Evolutionary conservation across 2,113 vertebrate species (phyloP).

Genomic region (Pycnonotus jocosus): DNA sequence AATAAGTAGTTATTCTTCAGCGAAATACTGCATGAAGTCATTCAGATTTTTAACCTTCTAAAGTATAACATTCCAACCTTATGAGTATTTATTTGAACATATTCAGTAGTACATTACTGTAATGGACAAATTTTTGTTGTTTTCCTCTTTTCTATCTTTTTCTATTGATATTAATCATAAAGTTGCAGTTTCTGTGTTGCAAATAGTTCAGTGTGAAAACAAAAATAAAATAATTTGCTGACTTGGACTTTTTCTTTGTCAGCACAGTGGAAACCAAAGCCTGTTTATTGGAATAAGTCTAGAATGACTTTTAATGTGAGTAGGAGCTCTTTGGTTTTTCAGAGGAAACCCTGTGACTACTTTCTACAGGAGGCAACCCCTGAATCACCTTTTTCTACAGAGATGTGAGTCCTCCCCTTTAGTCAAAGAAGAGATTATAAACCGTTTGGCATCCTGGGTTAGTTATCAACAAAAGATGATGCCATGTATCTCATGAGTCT

Average conservation of each 20-base stretch:
- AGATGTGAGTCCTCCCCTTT: background rate
- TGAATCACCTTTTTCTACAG: background rate
- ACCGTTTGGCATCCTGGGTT: background rate
- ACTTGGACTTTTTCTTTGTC: background rate
- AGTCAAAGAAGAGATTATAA: background rate
- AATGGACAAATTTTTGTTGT: background rate
- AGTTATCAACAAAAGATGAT: background rate
- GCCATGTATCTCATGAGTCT: background rate
- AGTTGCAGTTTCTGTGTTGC: background rate
- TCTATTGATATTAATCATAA: background rate
- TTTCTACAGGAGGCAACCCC: background rate
- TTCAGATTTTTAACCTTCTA: background rate
- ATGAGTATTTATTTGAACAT: background rate
- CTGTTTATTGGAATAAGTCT: background rate
- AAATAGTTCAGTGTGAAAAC: background rate
- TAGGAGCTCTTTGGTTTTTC: background rate
- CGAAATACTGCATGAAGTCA: background rate
- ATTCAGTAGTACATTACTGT: background rate
- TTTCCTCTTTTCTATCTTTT: background rate
- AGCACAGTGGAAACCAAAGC: background rate
- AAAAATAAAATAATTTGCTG: background rate
- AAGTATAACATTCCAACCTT: background rate
- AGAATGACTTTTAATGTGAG: background rate
- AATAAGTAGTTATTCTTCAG: background rate
- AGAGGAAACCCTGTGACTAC: background rate